phyloP scores from a whole-genome alignment of 1,140 invertebrate species.

The Trichonephila inaurata region DNA sequence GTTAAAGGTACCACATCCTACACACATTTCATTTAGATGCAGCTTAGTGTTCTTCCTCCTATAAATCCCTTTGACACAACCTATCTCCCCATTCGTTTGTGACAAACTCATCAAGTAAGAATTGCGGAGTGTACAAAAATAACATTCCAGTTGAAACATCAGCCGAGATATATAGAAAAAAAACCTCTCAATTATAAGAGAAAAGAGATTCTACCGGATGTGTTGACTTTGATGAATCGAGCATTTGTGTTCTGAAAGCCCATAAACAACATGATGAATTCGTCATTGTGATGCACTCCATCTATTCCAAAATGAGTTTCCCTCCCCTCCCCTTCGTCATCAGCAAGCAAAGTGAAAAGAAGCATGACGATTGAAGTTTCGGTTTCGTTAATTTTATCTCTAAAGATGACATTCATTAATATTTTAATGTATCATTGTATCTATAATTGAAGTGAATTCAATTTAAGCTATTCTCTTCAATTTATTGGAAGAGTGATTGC shows the following conservation, averaged over 20 bases:
- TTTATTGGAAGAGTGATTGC: constrained; percentile 1
- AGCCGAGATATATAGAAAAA: background rate
- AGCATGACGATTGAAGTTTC: constrained; percentile 11
- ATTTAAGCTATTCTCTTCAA: background rate
- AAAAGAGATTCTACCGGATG: constrained; percentile 37
- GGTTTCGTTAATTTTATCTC: background rate
- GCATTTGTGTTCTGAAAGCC: constrained; percentile 36
- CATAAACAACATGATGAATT: constrained; percentile 45
- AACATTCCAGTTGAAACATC: no score
- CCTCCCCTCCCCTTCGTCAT: background rate
- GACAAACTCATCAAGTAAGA: no score
- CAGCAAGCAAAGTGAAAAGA: constrained; percentile 4
- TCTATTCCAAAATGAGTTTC: background rate
- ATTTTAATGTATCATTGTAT: constrained; percentile 16
- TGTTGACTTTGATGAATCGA: constrained; percentile 55
- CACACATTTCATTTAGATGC: no score
- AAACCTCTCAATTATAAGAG: background rate
- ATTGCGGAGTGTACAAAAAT: no score
- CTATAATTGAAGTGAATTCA: background rate
- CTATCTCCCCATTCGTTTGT: no score
- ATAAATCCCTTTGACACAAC: no score
- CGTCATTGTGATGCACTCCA: background rate
- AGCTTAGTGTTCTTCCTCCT: no score
- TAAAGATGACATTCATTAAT: background rate
- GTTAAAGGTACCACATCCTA: no score